Percentiles rank a stretch among this genome's conserved stretches.
phyloP scores from a whole-genome alignment of 2,797 vertebrate species.

The Serranus cabrilla region DNA sequence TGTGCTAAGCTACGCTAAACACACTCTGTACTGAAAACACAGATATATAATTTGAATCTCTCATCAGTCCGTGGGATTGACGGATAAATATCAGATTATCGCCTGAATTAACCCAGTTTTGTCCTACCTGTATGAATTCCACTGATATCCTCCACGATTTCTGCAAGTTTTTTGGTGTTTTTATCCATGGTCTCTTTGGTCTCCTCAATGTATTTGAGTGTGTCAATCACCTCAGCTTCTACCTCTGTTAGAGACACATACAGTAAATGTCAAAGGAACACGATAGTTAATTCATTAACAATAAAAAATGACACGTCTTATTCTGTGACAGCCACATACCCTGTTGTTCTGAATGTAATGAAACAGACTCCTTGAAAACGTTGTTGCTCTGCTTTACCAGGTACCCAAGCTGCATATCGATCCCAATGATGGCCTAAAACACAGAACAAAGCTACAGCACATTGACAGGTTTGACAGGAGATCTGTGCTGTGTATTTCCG shows the following conservation, averaged over 20 bases:
- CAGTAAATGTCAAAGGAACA: neutral
- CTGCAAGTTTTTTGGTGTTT: conserved; percentile 83
- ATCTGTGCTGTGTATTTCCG: neutral
- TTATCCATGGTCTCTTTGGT: conserved; percentile 85
- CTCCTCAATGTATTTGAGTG: conserved; percentile 86
- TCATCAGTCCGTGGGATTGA: neutral
- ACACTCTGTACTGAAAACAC: neutral
- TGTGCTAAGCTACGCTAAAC: conserved; percentile 4
- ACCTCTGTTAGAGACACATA: conserved; percentile 74
- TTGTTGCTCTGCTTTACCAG: conserved; percentile 87
- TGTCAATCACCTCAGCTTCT: conserved; percentile 81
- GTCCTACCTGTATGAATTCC: conserved; percentile 87
- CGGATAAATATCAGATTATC: neutral
- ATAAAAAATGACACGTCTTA: neutral
- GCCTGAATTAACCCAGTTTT: neutral
- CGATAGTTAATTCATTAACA: neutral
- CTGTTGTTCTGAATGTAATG: conserved; percentile 85
- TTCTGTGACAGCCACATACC: conserved; percentile 80
- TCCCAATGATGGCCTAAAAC: conserved; percentile 87
- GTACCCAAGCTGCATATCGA: conserved; percentile 88
- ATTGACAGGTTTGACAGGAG: neutral
- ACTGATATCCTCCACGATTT: conserved; percentile 81
- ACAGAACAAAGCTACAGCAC: conserved; percentile 1
- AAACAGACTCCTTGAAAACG: conserved; percentile 87
- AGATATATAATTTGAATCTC: neutral